These are phyloP conservation scores for Macaca mulatta DNA, from an alignment of 2,113 vertebrate species.

Conservation along the genomic window DNA sequence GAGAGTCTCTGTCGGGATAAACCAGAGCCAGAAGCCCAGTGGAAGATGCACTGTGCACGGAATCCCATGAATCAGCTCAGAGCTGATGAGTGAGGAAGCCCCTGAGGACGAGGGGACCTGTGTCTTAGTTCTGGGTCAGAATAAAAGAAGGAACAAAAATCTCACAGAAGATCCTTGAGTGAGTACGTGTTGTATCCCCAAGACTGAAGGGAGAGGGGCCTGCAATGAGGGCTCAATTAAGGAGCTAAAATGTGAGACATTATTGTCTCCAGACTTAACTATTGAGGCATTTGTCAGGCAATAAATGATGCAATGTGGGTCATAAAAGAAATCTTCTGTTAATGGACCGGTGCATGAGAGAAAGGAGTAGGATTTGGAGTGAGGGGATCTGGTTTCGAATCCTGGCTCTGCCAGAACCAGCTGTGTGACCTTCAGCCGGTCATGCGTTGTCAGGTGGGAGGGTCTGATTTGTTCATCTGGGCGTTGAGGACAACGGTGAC, in stretches of 20 bases:
- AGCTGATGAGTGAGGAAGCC: neutral
- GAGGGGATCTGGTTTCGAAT: neutral
- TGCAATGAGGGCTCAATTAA: no score
- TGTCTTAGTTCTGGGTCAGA: neutral
- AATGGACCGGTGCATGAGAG: neutral
- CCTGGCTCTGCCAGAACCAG: neutral
- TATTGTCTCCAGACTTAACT: rapidly evolving
- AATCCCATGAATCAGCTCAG: rapidly evolving
- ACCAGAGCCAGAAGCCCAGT: no score
- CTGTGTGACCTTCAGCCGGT: neutral
- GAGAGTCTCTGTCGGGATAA: neutral
- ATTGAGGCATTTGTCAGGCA: neutral
- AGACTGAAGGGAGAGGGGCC: neutral
- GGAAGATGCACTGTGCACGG: rapidly evolving
- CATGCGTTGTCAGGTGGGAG: neutral
- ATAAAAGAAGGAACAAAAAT: neutral
- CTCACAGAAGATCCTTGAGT: neutral
- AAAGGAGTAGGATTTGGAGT: neutral
- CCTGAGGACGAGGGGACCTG: neutral
- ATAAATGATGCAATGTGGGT: neutral
- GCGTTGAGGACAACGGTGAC: neutral
- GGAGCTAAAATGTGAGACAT: neutral
- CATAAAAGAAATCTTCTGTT: no score
- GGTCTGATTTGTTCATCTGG: neutral
- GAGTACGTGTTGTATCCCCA: rapidly evolving